A percentile compares a stretch with the other conserved stretches of the same genome.
phyloP scores from a whole-genome alignment of 2,888 invertebrate genomes.

The Nephrotoma appendiculata region DNA sequence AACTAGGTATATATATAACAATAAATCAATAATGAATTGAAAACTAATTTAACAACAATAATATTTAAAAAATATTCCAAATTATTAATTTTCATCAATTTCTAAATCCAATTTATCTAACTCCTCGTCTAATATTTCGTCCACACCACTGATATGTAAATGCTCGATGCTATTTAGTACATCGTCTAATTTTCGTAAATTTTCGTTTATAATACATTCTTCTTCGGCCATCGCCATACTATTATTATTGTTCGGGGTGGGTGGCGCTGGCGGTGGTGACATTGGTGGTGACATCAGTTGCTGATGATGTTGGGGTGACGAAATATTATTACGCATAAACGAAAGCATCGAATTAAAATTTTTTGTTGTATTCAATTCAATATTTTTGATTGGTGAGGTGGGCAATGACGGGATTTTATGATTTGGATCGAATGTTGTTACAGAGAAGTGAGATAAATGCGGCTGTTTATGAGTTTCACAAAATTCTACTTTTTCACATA shows the following conservation, averaged over 20 bases:
- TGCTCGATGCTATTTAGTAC: background rate
- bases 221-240: background rate
- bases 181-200: background rate
- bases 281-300: background rate
- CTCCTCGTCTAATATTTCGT: conserved; percentile 21
- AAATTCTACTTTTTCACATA: background rate
- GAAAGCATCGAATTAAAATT: background rate
- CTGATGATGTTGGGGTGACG: background rate
- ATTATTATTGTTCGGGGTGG: background rate
- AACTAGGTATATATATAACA: background rate
- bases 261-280: background rate
- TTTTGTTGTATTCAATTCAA: background rate
- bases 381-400: background rate
- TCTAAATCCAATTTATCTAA: conserved; percentile 20
- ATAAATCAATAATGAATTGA: background rate
- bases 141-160: background rate
- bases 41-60: background rate
- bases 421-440: background rate
- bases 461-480: background rate
- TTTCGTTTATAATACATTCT: background rate
- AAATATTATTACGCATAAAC: background rate
- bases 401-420: background rate
- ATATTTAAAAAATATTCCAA: background rate
- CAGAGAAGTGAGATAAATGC: background rate
- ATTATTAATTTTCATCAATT: background rate